Conservation (phyloP, 1,140 invertebrate species). For the Dinoponera quadriceps region DNA sequence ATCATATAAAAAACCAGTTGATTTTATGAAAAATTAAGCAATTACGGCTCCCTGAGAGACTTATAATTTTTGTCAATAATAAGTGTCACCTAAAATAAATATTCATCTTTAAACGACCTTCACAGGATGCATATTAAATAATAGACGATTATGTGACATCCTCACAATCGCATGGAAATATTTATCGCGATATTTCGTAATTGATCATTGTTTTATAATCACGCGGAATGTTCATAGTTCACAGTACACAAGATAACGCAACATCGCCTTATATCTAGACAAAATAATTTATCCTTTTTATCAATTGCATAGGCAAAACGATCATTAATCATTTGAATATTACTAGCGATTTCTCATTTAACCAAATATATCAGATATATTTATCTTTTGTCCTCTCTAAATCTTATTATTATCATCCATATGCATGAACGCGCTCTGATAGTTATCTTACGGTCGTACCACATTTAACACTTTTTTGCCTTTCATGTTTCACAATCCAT, state of each 20-base stretch:
- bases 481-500: not conserved
- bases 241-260: not conserved
- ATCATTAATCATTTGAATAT: not conserved
- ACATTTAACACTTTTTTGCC: not conserved
- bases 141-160: not conserved
- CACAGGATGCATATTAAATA: not conserved
- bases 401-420: constrained; percentile 1
- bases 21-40: no score
- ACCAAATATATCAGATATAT: not conserved
- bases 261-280: not conserved
- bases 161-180: not conserved
- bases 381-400: not conserved
- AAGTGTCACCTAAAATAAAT: not conserved
- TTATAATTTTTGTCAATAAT: not conserved
- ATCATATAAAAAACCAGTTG: no score
- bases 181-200: constrained; percentile 9
- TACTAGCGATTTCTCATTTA: not conserved
- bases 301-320: not conserved
- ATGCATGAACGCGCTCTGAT: not conserved
- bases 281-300: not conserved
- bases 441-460: constrained; percentile 7
- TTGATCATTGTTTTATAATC: not conserved
- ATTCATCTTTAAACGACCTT: not conserved
- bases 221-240: not conserved
- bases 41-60: not conserved